phyloP scores from a whole-genome alignment of 2,113 vertebrate genomes.

The Pachypanchax playfairii region DNA sequence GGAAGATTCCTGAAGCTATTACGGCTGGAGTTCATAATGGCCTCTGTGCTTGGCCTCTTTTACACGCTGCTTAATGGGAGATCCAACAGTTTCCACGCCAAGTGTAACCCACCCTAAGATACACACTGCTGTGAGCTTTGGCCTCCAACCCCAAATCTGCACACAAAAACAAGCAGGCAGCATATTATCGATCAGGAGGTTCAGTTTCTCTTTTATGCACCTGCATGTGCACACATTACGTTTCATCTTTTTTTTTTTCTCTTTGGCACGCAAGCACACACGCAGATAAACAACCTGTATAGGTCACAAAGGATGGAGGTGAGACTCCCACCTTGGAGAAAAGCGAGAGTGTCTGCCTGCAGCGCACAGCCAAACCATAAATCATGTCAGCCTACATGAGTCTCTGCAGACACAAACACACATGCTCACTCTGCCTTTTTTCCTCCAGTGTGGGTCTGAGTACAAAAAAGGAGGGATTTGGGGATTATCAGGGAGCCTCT shows the following conservation, averaged over 20 bases:
- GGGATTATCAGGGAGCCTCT: constrained; percentile 65
- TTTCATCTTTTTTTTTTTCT: constrained; percentile 15
- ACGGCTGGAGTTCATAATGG: constrained; percentile 75
- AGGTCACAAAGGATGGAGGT: constrained; percentile 76
- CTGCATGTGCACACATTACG: constrained; percentile 38
- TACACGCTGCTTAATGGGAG: constrained; percentile 67
- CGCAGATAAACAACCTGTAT: constrained; percentile 47
- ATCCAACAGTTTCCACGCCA: constrained; percentile 58
- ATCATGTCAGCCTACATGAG: constrained; percentile 75
- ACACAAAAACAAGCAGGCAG: constrained; percentile 30
- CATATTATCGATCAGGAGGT: constrained; percentile 33
- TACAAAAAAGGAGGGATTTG: constrained; percentile 63
- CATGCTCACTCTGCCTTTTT: constrained; percentile 37
- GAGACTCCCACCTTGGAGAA: constrained; percentile 75
- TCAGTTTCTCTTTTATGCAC: constrained; percentile 51
- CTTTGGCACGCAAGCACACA: constrained; percentile 11
- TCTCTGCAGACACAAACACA: constrained; percentile 61
- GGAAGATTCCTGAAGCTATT: constrained; percentile 75
- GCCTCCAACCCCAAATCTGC: constrained; percentile 28
- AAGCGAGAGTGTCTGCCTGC: constrained; percentile 69
- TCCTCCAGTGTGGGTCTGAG: constrained; percentile 62
- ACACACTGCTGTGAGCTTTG: constrained; percentile 50
- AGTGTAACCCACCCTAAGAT: constrained; percentile 56
- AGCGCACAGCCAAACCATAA: constrained; percentile 72
- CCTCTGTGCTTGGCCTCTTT: constrained; percentile 72